Evolutionary conservation across 2,113 vertebrate genomes (phyloP).

Genomic region (Erythrolamprus reginae): DNA sequence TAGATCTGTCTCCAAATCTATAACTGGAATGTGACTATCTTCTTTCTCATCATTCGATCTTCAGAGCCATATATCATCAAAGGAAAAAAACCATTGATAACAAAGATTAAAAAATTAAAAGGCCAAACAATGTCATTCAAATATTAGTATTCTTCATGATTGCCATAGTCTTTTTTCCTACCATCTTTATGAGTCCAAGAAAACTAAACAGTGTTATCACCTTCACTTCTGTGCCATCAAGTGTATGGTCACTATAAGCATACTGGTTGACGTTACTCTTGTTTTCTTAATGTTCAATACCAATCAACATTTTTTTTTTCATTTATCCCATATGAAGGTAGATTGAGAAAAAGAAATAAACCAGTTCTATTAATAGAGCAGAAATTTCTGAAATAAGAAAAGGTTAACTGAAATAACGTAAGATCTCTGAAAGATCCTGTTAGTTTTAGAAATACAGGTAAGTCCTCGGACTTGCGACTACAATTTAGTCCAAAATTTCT

Average conservation of each 20-base stretch:
- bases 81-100: not conserved
- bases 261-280: not conserved
- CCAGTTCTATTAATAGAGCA: not conserved
- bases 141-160: not conserved
- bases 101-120: not conserved
- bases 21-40: not conserved
- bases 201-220: not conserved
- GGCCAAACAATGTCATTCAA: not conserved
- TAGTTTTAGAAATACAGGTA: not conserved
- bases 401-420: too few relatives aligned
- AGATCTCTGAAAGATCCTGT: not conserved
- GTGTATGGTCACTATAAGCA: not conserved
- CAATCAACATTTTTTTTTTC: not conserved
- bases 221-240: not conserved
- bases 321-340: not conserved
- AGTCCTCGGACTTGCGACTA: too few relatives aligned
- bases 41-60: not conserved
- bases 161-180: not conserved
- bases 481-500: too few relatives aligned
- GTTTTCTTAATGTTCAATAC: not conserved
- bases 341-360: not conserved
- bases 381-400: too few relatives aligned
- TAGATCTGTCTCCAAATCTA: not conserved
- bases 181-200: not conserved
- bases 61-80: not conserved